Evolutionary conservation across 2,113 vertebrate genomes (phyloP).

Genomic region (Arothron firmamentum): DNA sequence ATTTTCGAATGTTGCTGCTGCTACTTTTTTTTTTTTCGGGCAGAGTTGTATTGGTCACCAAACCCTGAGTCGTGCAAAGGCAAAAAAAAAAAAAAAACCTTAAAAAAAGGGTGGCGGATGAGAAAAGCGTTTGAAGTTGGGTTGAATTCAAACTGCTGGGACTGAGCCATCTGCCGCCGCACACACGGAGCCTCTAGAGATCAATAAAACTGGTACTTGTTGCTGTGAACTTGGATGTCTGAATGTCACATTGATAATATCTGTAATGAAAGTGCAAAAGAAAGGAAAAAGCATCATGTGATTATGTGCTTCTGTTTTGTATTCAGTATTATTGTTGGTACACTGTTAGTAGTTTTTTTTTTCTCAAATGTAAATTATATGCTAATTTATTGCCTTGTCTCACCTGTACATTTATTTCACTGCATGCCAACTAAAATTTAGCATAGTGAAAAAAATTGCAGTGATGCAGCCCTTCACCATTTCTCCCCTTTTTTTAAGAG

Average conservation of each 20-base stretch:
- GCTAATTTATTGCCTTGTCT: slow-evolving; percentile 99
- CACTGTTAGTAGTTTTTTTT: slow-evolving; percentile 91
- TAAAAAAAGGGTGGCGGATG: slow-evolving; percentile 26
- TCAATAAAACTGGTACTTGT: slow-evolving; percentile 67
- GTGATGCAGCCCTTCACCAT: slow-evolving; percentile 82
- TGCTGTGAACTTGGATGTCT: slow-evolving; percentile 80
- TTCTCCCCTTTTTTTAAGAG: slow-evolving; percentile 70
- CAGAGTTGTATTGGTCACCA: slow-evolving; percentile 41
- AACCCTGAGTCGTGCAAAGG: slow-evolving; percentile 33
- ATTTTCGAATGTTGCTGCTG: slow-evolving; percentile 78
- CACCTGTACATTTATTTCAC: slow-evolving; percentile 89
- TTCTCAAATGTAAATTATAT: slow-evolving; percentile 97
- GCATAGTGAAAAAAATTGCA: slow-evolving; percentile 82
- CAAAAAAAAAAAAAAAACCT: not conserved
- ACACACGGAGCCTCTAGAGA: slow-evolving; percentile 50
- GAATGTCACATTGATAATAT: slow-evolving; percentile 90
- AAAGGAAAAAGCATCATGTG: slow-evolving; percentile 80
- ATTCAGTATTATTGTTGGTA: slow-evolving; percentile 98
- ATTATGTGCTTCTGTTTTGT: slow-evolving; percentile 98
- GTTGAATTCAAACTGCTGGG: slow-evolving; percentile 55
- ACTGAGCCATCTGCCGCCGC: slow-evolving; percentile 57
- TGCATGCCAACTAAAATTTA: slow-evolving; percentile 85
- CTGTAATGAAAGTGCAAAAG: slow-evolving; percentile 82
- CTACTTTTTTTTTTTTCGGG: slow-evolving; percentile 73
- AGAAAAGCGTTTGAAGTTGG: slow-evolving; percentile 30